phyloP scores from a whole-genome alignment of 2,113 vertebrate genomes.

The Eurystomus gularis region DNA sequence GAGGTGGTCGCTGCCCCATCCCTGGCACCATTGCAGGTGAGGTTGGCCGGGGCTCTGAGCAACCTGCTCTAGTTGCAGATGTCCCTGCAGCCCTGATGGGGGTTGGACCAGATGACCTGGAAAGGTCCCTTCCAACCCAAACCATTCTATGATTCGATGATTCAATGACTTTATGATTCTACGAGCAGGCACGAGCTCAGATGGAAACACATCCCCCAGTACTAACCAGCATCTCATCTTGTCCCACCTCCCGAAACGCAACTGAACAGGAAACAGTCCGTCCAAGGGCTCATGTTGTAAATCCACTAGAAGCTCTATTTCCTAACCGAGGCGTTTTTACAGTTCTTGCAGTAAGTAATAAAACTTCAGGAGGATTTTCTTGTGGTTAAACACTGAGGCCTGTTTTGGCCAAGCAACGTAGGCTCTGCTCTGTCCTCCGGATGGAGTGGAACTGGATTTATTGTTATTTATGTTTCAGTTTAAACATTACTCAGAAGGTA shows the following conservation, averaged over 20 bases:
- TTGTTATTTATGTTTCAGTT: not conserved
- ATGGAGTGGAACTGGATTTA: slow-evolving; percentile 43
- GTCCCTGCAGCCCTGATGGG: not conserved
- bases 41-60: not conserved
- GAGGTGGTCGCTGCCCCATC: not conserved
- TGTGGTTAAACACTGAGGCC: not conserved
- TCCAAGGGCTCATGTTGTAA: not conserved
- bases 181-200: not conserved
- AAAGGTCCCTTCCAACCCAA: too few species aligned
- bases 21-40: not conserved
- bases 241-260: too few species aligned
- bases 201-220: not conserved
- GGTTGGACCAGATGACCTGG: not conserved
- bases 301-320: not conserved
- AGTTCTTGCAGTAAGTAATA: not conserved
- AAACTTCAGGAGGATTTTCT: slow-evolving; percentile 22
- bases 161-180: not conserved
- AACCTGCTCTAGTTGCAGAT: not conserved
- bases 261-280: rapidly evolving
- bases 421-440: not conserved
- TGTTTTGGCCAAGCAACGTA: not conserved
- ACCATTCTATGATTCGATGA: too few species aligned
- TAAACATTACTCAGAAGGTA: not conserved
- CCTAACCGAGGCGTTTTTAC: not conserved
- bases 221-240: not conserved